A percentile compares a stretch with the other conserved stretches of the same genome.
Conservation (phyloP, 2,888 invertebrate genomes). For the Bombylius major region DNA sequence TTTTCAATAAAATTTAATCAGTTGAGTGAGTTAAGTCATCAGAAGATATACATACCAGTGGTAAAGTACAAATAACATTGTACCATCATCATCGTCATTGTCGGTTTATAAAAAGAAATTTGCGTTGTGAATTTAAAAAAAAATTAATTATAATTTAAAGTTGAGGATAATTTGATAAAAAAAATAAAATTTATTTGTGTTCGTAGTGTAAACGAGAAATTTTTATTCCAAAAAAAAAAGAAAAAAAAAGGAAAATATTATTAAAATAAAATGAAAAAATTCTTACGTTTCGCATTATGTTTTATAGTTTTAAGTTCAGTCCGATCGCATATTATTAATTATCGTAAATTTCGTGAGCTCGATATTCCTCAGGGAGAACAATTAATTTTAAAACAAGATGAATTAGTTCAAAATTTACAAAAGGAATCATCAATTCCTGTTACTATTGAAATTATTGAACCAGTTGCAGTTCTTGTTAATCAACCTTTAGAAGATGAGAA, state of each 20-base stretch:
- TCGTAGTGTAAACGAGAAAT: too few relatives aligned
- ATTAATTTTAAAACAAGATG: background rate
- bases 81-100: too few relatives aligned
- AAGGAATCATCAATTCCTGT: background rate
- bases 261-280: background rate
- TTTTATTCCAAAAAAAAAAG: background rate
- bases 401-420: too few relatives aligned
- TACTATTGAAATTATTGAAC: background rate
- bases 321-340: background rate
- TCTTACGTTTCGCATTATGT: background rate
- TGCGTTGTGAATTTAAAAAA: too few relatives aligned
- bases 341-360: background rate
- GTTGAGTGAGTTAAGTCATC: background rate
- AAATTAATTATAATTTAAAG: too few relatives aligned
- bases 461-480: background rate
- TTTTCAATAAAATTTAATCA: background rate
- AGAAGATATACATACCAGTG: too few relatives aligned
- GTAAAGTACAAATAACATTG: background rate
- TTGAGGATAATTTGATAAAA: too few relatives aligned
- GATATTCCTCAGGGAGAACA: background rate
- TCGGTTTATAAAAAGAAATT: too few relatives aligned
- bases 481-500: background rate
- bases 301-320: background rate
- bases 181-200: too few relatives aligned
- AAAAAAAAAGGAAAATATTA: background rate